These are phyloP conservation scores for Cataglyphis albicans DNA, from an alignment of 2,888 invertebrate genomes.

Conservation along the genomic window DNA sequence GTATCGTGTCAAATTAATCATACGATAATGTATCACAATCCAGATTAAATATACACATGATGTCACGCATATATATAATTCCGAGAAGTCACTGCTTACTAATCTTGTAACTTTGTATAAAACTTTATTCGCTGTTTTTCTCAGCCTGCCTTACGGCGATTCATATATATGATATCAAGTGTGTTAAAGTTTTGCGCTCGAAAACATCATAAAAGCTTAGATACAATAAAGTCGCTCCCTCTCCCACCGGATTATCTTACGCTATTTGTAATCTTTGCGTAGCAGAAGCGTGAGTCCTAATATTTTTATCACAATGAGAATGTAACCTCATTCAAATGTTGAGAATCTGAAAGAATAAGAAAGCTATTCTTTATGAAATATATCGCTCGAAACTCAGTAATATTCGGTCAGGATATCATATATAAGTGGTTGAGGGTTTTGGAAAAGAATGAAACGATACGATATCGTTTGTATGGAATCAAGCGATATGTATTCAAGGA, in stretches of 20 bases:
- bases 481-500: background rate
- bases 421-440: background rate
- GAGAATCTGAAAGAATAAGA: background rate
- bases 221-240: background rate
- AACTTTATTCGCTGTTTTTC: background rate
- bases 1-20: background rate
- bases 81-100: background rate
- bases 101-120: background rate
- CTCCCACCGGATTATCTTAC: background rate
- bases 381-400: background rate
- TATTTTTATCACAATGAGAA: conserved; percentile 17
- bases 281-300: background rate
- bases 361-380: background rate
- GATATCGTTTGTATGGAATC: background rate
- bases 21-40: background rate
- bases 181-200: background rate
- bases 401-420: background rate
- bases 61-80: background rate
- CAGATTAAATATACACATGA: background rate
- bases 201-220: background rate
- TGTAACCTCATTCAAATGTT: background rate
- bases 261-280: background rate
- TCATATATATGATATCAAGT: background rate
- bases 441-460: background rate
- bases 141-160: too few species aligned